Conservation (phyloP, 2,888 invertebrate genomes). For the Melanostoma scalare region DNA sequence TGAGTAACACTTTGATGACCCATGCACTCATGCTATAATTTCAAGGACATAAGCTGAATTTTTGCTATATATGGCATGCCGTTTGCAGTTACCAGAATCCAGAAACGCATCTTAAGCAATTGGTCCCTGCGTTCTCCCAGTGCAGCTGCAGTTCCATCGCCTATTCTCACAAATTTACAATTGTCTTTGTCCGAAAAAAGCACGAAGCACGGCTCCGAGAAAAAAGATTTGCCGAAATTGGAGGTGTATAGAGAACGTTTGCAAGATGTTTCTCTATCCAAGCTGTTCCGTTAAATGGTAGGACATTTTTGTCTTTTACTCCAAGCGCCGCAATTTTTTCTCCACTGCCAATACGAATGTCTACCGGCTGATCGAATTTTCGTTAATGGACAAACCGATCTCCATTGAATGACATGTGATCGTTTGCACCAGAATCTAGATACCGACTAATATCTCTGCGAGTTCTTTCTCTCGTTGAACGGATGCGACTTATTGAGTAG, state of each 20-base stretch:
- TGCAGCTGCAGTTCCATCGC: background rate
- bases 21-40: conserved; percentile 7
- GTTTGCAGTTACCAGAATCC: background rate
- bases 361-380: too few species aligned
- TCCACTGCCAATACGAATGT: too few species aligned
- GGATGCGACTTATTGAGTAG: too few species aligned
- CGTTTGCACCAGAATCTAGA: too few species aligned
- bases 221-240: too few species aligned
- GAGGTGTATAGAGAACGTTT: background rate
- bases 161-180: conserved; percentile 1
- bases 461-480: too few species aligned
- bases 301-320: too few species aligned
- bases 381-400: too few species aligned
- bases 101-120: background rate
- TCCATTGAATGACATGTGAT: too few species aligned
- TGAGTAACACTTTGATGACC: conserved; percentile 3
- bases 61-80: background rate
- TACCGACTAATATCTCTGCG: too few species aligned
- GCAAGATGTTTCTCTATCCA: background rate
- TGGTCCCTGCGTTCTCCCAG: background rate
- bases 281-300: too few species aligned
- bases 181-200: conserved; percentile 4
- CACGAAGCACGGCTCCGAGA: background rate
- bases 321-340: too few species aligned
- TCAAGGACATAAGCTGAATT: background rate